Evolutionary conservation across 35 echinoderm and acorn worm species (phyloP), one percentile per base, ranked within the genome.

Genomic region (Ophiothrix spiculata): DNA sequence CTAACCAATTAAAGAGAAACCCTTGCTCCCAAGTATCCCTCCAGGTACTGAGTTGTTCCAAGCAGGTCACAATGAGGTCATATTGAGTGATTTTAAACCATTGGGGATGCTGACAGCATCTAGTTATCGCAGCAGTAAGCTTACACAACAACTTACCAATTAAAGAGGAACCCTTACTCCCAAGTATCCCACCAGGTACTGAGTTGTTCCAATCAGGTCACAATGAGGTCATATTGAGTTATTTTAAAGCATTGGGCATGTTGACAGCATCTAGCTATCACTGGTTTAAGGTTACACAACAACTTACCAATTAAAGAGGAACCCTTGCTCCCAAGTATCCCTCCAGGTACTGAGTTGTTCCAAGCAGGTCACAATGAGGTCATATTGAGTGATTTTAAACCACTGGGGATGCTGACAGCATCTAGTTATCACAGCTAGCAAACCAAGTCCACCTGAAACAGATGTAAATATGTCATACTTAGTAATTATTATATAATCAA

Each of bases 41-140:
- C 80, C 80, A 82, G 29, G 40, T 39, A 39, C 41, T 14, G 40
- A 82, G 80, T 82, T 82, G 80, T 32, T 82, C 31, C 39, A 82
- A 19, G 33, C 80, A 82, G 2, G 39, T 45, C 4, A 45, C 40
- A 39, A 82, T 45, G 28, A 82, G n/a, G n/a, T n/a, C n/a, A n/a
- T n/a, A n/a, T n/a, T n/a, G n/a, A n/a, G n/a, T n/a, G n/a, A 25
- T 11, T 37, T 23, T 8, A 21, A 32, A 14, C 42, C 36, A 23
- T 28, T 80, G 33, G 36, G 36, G 37, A 12, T 23, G 21, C 42
- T 39, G 42, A 80, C 38, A 29, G 32, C 31, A 28, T 80, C 77
- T 15, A 19, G 76, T n/a, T n/a, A n/a, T n/a, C n/a, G n/a, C n/a
- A n/a, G n/a, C n/a, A n/a, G n/a, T n/a, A n/a, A n/a, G n/a, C n/a